Base-by-base conservation (phyloP, 2,797 vertebrate species). In the Coccyzus lansbergi region DNA sequence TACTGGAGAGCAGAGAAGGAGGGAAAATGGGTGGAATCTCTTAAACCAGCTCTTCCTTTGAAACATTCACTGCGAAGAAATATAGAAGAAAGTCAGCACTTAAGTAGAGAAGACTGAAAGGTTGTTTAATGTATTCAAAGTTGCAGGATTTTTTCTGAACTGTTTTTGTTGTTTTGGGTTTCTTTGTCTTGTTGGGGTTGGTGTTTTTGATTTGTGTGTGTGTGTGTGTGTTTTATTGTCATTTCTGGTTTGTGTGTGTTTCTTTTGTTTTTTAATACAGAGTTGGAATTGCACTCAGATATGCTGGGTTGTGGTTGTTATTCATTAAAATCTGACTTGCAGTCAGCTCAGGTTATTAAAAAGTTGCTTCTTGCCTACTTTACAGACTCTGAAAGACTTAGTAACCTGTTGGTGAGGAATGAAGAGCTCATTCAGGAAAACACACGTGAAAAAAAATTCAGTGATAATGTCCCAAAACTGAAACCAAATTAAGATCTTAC, bases 51-150 rank as follows among this genome's bases (percentile, higher is more conserved):
- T 79, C n/a, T 95, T 76, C 52, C 71, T 48, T 4, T 51, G 48
- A 83, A 62, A 18, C 29, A 48, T 79, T 85, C 31, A 8, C 33
- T 55, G 52, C 34, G 83, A 48, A 56, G 29, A 80, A 83, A 77
- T 44, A 48, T 59, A 80, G 77, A 78, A 92, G 42, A 93, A 67
- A 74, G 69, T 15, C 58, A 62, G 44, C 82, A 34, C 22, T 69
- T 95, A 90, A 92, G 96, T 79, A 85, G 83, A 93, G 60, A 94
- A 79, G 55, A 53, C 80, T 91, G 72, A 40, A 90, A 82, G 52
- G 58, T 76, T 86, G 52, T 60, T 83, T 86, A 93, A 85, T 82
- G 24, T 8, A 11, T 49, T 65, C 85, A 64, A 93, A 92, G 20
- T 90, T 86, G 55, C 25, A 80, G 9, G 17, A 10, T 42, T 8